Conservation (phyloP, 2,888 invertebrate species). For the Drosophila helvetica region DNA sequence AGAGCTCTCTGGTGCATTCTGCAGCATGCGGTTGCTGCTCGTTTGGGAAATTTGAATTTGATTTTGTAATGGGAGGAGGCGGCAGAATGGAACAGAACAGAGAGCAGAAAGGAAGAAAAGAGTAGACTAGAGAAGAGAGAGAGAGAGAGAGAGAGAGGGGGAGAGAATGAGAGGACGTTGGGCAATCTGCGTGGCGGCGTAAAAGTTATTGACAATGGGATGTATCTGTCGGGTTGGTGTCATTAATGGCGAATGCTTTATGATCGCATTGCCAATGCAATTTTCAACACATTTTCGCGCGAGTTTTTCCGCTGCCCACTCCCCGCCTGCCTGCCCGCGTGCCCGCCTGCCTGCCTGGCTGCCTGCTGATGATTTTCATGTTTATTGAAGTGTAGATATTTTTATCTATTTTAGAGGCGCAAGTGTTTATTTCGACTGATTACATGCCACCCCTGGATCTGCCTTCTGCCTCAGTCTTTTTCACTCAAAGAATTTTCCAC, state of each 20-base stretch:
- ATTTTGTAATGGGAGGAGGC: constrained; percentile 56
- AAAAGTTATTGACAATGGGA: constrained; percentile 82
- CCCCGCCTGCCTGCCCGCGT: too few species aligned
- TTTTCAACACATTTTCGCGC: constrained; percentile 75
- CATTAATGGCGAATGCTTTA: constrained; percentile 82
- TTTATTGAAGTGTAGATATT: constrained; percentile 81
- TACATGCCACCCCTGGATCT: constrained; percentile 39
- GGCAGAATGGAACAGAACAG: not conserved
- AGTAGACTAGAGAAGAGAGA: not conserved
- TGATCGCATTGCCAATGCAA: constrained; percentile 78
- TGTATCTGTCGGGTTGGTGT: constrained; percentile 82
- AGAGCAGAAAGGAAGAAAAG: not conserved
- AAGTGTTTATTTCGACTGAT: constrained; percentile 79
- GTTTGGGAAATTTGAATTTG: constrained; percentile 77
- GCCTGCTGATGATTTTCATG: constrained; percentile 73
- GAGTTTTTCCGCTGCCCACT: constrained; percentile 35
- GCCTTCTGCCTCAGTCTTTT: constrained; percentile 21
- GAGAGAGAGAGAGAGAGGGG: not conserved
- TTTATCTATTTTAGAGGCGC: constrained; percentile 79
- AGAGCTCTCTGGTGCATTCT: constrained; percentile 44
- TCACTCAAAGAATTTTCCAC: constrained; percentile 35
- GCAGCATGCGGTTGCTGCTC: constrained; percentile 40
- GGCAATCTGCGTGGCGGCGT: constrained; percentile 78
- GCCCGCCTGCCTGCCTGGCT: not conserved
- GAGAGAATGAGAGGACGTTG: constrained; percentile 15